Evolutionary conservation across 2,797 vertebrate species (phyloP).

Genomic region (Astyanax mexicanus): DNA sequence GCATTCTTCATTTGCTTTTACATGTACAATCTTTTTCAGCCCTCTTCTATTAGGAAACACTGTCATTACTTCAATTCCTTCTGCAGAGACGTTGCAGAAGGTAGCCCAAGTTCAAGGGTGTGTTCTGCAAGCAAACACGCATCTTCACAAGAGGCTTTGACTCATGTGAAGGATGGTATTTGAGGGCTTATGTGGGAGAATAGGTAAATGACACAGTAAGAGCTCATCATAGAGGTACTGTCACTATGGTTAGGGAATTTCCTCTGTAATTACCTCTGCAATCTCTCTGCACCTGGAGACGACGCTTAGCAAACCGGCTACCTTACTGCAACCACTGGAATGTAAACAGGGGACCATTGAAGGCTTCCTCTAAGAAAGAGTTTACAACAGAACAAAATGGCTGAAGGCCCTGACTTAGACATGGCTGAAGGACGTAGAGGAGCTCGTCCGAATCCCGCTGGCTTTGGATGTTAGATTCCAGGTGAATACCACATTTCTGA

Average conservation of each 20-base stretch:
- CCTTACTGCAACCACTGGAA: constrained; percentile 60
- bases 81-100: constrained; percentile 44
- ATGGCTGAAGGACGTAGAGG: neutral
- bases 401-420: constrained; percentile 15
- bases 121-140: constrained; percentile 52
- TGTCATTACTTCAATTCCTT: constrained; percentile 33
- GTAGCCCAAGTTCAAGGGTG: constrained; percentile 54
- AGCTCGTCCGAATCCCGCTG: neutral
- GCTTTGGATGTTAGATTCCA: constrained; percentile 7
- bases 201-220: constrained; percentile 64
- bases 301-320: constrained; percentile 60
- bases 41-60: constrained; percentile 7
- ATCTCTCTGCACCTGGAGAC: constrained; percentile 64
- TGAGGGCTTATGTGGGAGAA: constrained; percentile 62
- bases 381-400: constrained; percentile 17
- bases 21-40: constrained; percentile 2
- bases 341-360: constrained; percentile 63
- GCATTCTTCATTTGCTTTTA: constrained; percentile 11
- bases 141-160: constrained; percentile 54
- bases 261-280: constrained; percentile 65
- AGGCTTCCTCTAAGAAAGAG: constrained; percentile 49
- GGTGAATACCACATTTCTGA: constrained; percentile 1
- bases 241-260: constrained; percentile 64
- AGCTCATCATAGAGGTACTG: constrained; percentile 61
- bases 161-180: constrained; percentile 64